Evolutionary conservation across 2,797 vertebrate species (phyloP).

Genomic region (Macropus fuliginosus): DNA sequence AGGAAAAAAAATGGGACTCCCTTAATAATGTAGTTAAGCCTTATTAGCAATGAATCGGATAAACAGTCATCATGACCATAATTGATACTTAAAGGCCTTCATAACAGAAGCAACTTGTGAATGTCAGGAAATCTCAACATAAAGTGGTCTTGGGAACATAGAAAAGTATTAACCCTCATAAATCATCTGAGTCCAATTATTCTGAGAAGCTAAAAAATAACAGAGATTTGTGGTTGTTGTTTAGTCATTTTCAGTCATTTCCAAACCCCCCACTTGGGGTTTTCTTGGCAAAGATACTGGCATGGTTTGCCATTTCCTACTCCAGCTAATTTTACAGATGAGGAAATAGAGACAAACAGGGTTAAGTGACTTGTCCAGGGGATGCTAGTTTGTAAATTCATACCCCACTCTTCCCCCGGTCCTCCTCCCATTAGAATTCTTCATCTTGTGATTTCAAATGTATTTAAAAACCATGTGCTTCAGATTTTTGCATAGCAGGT

Average conservation of each 20-base stretch:
- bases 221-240: neutral
- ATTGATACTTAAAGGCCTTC: neutral
- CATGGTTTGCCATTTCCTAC: neutral
- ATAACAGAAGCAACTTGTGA: neutral
- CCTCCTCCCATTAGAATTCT: neutral
- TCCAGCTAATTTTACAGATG: neutral
- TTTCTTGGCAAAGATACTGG: neutral
- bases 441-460: neutral
- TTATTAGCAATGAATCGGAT: constrained; percentile 2
- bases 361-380: neutral
- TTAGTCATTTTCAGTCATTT: neutral
- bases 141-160: neutral
- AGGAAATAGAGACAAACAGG: neutral
- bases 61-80: neutral
- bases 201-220: neutral
- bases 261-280: neutral
- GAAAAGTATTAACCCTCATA: neutral
- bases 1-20: constrained; percentile 15
- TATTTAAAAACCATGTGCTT: neutral
- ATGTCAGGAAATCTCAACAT: neutral
- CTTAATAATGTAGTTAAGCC: neutral
- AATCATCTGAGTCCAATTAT: neutral
- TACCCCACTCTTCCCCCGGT: neutral
- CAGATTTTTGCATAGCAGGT: neutral
- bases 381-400: neutral